A percentile compares a stretch with the other conserved stretches of the same genome.
Evolutionary conservation across 2,113 vertebrate genomes (phyloP).

Genomic region (Budorcas taxicolor): DNA sequence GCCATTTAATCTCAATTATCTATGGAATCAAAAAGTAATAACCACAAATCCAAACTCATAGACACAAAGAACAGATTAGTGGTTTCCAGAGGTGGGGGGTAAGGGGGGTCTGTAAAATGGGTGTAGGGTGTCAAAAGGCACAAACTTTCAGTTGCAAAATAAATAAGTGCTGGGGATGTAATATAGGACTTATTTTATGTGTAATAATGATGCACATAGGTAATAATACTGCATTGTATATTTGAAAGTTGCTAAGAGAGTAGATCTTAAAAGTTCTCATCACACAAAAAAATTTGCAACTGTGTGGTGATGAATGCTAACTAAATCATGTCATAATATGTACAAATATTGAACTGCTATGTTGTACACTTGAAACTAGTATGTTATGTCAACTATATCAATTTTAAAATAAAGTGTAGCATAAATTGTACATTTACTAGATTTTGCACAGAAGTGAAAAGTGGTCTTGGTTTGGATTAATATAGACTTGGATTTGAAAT

Average conservation of each 20-base stretch:
- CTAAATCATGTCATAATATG: neutral
- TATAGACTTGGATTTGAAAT: neutral
- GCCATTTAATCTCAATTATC: neutral
- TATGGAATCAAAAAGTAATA: neutral
- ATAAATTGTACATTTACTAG: neutral
- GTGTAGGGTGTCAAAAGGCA: neutral
- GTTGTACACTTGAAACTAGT: neutral
- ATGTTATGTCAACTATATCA: neutral
- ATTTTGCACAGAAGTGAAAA: neutral
- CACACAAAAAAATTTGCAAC: neutral
- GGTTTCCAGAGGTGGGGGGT: neutral
- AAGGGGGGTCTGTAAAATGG: neutral
- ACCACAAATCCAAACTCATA: neutral
- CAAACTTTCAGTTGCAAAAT: neutral
- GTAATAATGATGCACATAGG: neutral
- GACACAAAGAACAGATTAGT: neutral
- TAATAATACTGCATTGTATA: neutral
- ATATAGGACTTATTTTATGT: neutral
- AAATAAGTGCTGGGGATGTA: neutral
- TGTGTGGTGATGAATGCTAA: neutral
- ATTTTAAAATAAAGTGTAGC: conserved; percentile 3
- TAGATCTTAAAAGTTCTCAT: neutral
- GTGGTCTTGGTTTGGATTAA: neutral
- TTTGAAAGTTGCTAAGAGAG: neutral
- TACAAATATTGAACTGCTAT: neutral